Percentiles rank a stretch among this genome's conserved stretches.
phyloP scores from a whole-genome alignment of 2,113 vertebrate genomes.

The Onychostruthus taczanowskii region DNA sequence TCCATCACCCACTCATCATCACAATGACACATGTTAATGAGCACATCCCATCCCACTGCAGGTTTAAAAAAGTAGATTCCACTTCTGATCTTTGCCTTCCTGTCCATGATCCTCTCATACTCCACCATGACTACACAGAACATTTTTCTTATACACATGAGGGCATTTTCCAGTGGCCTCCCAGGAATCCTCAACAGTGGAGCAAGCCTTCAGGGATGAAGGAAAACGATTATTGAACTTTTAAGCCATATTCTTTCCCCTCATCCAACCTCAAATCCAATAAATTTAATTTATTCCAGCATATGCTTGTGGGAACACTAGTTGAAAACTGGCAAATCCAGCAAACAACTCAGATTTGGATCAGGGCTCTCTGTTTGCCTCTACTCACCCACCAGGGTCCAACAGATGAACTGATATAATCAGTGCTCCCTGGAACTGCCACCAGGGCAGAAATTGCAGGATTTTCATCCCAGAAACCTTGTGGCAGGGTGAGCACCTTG shows the following conservation, averaged over 20 bases:
- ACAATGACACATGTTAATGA: neutral
- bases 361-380: neutral
- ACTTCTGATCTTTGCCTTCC: neutral
- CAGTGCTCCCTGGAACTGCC: neutral
- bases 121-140: neutral
- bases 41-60: neutral
- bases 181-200: neutral
- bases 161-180: neutral
- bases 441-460: rapidly evolving
- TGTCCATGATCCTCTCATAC: neutral
- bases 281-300: neutral
- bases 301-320: neutral
- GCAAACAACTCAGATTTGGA: neutral
- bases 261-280: neutral
- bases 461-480: neutral
- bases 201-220: neutral
- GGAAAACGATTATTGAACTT: neutral
- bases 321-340: neutral
- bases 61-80: neutral
- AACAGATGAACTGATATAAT: neutral
- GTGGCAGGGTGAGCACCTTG: neutral
- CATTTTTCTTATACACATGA: neutral
- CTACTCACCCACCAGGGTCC: neutral
- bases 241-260: neutral
- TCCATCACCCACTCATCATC: neutral